phyloP scores from a whole-genome alignment of 1,140 invertebrate genomes.

The Macrobrachium rosenbergii region DNA sequence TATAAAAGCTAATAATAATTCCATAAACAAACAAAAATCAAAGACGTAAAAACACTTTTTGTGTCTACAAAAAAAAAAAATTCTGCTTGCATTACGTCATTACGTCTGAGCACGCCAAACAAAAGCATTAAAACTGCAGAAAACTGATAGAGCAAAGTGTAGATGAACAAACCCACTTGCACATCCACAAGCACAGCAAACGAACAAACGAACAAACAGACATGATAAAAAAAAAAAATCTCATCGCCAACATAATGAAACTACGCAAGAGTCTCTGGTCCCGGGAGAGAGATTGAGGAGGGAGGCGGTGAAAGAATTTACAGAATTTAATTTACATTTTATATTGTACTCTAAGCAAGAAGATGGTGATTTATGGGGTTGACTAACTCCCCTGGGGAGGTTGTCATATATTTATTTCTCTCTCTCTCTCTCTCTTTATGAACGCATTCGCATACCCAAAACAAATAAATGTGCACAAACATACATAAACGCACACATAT shows the following conservation, averaged over 20 bases:
- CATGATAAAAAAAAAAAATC: slow-evolving; percentile 4
- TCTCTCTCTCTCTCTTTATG: not conserved
- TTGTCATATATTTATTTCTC: not conserved
- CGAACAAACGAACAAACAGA: too few species aligned
- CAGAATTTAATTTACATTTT: slow-evolving; percentile 63
- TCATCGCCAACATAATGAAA: slow-evolving; percentile 43
- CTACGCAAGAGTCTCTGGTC: slow-evolving; percentile 19
- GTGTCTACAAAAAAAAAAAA: too few species aligned
- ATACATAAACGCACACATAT: too few species aligned
- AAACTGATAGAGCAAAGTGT: too few species aligned
- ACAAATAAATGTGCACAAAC: too few species aligned
- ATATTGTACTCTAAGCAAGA: slow-evolving; percentile 35
- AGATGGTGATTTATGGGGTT: not conserved
- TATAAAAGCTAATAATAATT: too few species aligned
- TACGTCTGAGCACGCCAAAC: too few species aligned
- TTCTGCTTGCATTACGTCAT: too few species aligned
- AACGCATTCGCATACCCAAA: too few species aligned
- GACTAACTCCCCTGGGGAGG: not conserved
- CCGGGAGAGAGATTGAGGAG: slow-evolving; percentile 29
- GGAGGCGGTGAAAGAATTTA: slow-evolving; percentile 41
- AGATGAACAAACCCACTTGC: not conserved
- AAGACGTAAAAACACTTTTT: too few species aligned
- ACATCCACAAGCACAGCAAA: not conserved
- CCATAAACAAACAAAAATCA: too few species aligned
- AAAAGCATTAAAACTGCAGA: too few species aligned